Base-by-base conservation (phyloP, 2,797 vertebrate genomes). In the Crocodylus rhombifer region DNA sequence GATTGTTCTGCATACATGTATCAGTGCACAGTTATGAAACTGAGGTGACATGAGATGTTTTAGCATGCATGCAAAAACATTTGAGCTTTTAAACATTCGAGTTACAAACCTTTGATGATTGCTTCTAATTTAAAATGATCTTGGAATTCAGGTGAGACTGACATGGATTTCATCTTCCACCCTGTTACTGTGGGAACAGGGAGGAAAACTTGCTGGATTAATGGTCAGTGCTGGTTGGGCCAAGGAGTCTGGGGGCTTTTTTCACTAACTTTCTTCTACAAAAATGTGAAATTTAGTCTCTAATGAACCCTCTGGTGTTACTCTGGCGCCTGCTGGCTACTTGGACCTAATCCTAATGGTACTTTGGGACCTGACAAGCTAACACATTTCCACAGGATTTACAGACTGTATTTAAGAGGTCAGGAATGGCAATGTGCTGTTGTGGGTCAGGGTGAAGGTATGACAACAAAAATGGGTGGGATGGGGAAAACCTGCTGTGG, bases 401-500 rank as follows among this genome's bases (percentile, higher is more conserved):
- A 57, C 77, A 82, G 84, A 56, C 33, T 86, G 26, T 79, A 77
- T 58, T 88, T 2, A 3, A 33, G 77, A 83, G 60, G 57, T 63
- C 79, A 64, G 21, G 36, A 80, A 64, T 5, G 81, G 78, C 80
- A 87, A 63, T 63, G 74, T 1, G n/a, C 64, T 91, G 94, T 86
- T 79, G 15, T 81, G 88, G 75, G 21, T 67, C 26, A 4, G 26
- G 79, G 81, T 89, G 25, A 69, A 51, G 81, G 23, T 71, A 21
- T 18, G 18, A 30, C 33, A n/a, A 18, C 64, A 67, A 63, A 88
- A 57, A 65, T 81, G 75, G 64, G 84, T 87, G 55, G 42, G 33
- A 79, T 61, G 26, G 25, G 65, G 86, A 84, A 79, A 84, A n/a
- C 55, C 42, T 90, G 92, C 77, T 92, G 87, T 89, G 62, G 28